phyloP scores from a whole-genome alignment of 2,888 invertebrate genomes.

The Noctuana brunneofusca region DNA sequence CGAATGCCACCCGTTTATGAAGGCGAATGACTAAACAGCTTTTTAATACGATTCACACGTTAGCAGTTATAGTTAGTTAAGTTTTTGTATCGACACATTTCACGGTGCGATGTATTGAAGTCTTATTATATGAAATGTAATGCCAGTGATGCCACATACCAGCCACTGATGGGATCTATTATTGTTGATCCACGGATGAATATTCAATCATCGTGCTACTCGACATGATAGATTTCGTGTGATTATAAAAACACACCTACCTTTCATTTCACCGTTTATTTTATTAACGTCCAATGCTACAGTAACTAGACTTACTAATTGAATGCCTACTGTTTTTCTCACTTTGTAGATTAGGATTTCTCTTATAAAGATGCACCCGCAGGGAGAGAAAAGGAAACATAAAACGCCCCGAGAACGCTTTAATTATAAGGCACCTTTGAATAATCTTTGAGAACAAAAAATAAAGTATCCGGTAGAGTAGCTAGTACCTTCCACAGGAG shows the following conservation, averaged over 20 bases:
- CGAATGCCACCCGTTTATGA: constrained; percentile 82
- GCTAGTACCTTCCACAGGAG: constrained; percentile 62
- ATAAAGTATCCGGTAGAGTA: constrained; percentile 65
- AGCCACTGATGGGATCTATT: constrained; percentile 78
- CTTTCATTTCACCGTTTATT: constrained; percentile 53
- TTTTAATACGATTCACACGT: constrained; percentile 84
- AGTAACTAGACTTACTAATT: constrained; percentile 39
- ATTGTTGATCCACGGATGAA: constrained; percentile 81
- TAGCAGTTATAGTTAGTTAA: constrained; percentile 81
- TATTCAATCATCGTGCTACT: constrained; percentile 79
- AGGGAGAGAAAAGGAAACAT: constrained; percentile 37
- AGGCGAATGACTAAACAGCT: constrained; percentile 80
- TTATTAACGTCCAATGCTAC: constrained; percentile 21
- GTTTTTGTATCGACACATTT: constrained; percentile 81
- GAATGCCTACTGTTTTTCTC: constrained; percentile 28
- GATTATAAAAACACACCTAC: constrained; percentile 59
- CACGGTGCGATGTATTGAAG: constrained; percentile 80
- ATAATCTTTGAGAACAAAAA: constrained; percentile 71
- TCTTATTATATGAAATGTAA: constrained; percentile 82
- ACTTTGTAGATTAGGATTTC: constrained; percentile 34
- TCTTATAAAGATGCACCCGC: constrained; percentile 37
- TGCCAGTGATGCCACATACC: constrained; percentile 80
- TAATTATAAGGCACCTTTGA: constrained; percentile 73
- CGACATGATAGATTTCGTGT: constrained; percentile 60
- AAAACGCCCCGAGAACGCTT: constrained; percentile 50